Base-by-base conservation (phyloP, 1,140 invertebrate genomes). In the Neodiprion lecontei region DNA sequence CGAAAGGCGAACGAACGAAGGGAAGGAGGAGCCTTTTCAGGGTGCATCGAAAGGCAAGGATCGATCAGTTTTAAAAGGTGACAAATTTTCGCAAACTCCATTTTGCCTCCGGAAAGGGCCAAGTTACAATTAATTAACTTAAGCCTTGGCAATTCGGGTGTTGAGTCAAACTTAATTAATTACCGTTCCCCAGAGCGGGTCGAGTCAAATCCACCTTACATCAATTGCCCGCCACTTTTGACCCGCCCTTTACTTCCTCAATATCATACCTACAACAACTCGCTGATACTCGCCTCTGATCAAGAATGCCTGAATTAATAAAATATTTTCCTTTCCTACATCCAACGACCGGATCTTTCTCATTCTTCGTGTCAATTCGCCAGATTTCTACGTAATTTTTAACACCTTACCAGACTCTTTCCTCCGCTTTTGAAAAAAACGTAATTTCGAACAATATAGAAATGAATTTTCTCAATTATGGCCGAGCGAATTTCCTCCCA, bases 151-250 rank as follows among this genome's bases (percentile, higher is more conserved):
- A 84, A 86, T 87, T 87, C 83, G 82, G 82, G 84, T 82, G 81
- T 80, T 80, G 83, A 88, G 84, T 87, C 85, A 87, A 87, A 88
- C 84, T 83, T 85, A 87, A 88, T 87, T 87, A 86, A 87, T 87
- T 88, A 87, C 71, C 76, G 73, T 74, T 48, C 75, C 78, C 12
- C 23, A 12, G 67, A 21, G 67, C 11, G 40, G 67, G 23, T 69
- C 40, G 67, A 69, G 40, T 47, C 5, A 61, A 61, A 12, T 61
- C 53, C 9, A 17, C 53, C 53, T 61, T 61, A 61, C n/a, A 61
- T 61, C 53, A 61, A 61, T 61, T 9, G 53, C 53, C 11, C 4
- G 9, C 0, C 53, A 61, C 53, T 61, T 61, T 61, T 61, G 53
- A 61, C 53, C 53, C 28, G 28, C 28, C n/a, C 53, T 17, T 12